Base-by-base conservation (phyloP, 2,797 vertebrate genomes). In the Lutjanus argentimaculatus region DNA sequence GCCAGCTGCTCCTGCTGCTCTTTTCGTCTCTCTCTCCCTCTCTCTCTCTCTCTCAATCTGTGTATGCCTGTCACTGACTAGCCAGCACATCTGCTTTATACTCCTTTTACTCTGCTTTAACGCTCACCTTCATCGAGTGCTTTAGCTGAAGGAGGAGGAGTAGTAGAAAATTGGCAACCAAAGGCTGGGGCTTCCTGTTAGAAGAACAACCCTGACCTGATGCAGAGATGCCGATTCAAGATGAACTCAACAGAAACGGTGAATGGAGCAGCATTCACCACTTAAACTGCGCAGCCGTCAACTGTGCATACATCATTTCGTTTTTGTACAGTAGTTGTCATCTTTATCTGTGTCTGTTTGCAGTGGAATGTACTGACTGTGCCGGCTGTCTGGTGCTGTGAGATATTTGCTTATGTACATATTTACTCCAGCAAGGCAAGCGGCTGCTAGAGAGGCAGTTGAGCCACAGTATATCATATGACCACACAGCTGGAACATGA, bases 171-270 rank as follows among this genome's bases (percentile, higher is more conserved):
- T 17, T 79, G 52, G 30, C 72, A 88, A 68, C 46, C 8, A 21
- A 87, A 74, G 53, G 68, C 80, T 63, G 30, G 40, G n/a, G 70
- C 72, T n/a, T 82, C 49, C 56, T 71, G 72, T 75, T 25, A 82
- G 84, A 91, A 85, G 75, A 82, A 65, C 70, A 79, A 56, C 70
- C 75, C 70, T 87, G 89, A 91, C 86, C 79, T 84, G 61, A 83
- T 68, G 30, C 45, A 6, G 25, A 77, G 56, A 56, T 72, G 52
- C 55, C 19, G 3, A 80, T 63, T 86, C 59, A 53, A 89, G 75
- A 83, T 82, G 62, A 67, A 64, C 66, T 77, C 17, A 30, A 49
- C 67, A 78, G 80, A 84, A 81, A 81, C 13, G 21, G 63, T 82
- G 78, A 91, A 83, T 79, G 63, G 78, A 75, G 58, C 21, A 5